These are phyloP conservation scores for Episyrphus balteatus DNA, from an alignment of 1,140 invertebrate genomes.

Conservation along the genomic window DNA sequence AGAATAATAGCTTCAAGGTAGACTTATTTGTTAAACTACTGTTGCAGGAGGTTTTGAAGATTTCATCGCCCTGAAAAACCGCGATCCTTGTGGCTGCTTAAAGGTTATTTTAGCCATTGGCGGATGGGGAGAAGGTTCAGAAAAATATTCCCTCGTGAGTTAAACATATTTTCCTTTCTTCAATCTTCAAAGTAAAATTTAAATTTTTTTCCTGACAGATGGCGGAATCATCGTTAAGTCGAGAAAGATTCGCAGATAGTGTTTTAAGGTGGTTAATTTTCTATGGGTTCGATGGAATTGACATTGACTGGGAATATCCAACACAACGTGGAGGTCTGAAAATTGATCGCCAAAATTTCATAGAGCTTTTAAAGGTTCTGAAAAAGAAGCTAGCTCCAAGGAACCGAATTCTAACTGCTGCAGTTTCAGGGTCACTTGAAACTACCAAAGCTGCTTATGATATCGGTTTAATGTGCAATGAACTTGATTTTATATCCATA, in stretches of 20 bases:
- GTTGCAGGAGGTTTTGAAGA: too few relatives aligned
- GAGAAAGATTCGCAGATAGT: slow-evolving; percentile 39
- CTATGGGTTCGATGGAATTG: slow-evolving; percentile 52
- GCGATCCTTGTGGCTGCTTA: slow-evolving; percentile 11
- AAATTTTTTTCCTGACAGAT: slow-evolving; percentile 20
- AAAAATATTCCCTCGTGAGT: slow-evolving; percentile 44
- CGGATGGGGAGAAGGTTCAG: slow-evolving; percentile 59
- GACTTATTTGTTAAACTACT: too few relatives aligned
- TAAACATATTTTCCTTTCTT: background rate
- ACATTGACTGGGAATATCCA: slow-evolving; percentile 59
- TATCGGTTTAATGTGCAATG: slow-evolving; percentile 43
- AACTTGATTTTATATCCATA: slow-evolving; percentile 39
- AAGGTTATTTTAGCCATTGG: slow-evolving; percentile 63
- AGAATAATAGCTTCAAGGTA: too few relatives aligned
- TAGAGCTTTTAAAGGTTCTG: slow-evolving; percentile 40
- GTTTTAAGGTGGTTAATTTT: slow-evolving; percentile 40
- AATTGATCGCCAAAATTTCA: slow-evolving; percentile 40
- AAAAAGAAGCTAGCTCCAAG: slow-evolving; percentile 37
- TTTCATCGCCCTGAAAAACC: too few relatives aligned
- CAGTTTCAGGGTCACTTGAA: slow-evolving; percentile 38
- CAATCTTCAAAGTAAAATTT: slow-evolving; percentile 1
- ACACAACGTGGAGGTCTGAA: slow-evolving; percentile 38
- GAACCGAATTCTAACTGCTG: slow-evolving; percentile 39
- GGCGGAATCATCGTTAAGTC: slow-evolving; percentile 30
- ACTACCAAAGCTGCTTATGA: slow-evolving; percentile 44